phyloP scores from a whole-genome alignment of 2,888 invertebrate species.

The Drosophila atripex region DNA sequence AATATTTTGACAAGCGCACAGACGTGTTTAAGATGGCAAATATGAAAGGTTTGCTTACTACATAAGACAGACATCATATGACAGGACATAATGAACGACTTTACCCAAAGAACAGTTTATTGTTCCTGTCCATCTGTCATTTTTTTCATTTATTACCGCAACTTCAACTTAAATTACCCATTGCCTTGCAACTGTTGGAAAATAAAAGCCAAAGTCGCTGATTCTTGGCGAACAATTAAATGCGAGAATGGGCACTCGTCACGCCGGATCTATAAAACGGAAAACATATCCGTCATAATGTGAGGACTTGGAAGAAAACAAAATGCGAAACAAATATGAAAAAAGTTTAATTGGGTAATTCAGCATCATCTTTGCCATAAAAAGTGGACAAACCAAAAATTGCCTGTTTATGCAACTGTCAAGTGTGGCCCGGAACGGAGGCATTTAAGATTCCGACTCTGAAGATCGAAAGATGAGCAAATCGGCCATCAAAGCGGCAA shows the following conservation, averaged over 20 bases:
- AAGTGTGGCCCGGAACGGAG: constrained; percentile 56
- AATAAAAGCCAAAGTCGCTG: constrained; percentile 33
- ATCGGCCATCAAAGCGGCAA: constrained; percentile 58
- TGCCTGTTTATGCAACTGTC: constrained; percentile 59
- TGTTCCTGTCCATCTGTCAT: not conserved
- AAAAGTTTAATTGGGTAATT: constrained; percentile 75
- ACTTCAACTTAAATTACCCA: constrained; percentile 12
- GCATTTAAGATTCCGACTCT: constrained; percentile 21
- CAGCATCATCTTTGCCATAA: constrained; percentile 70
- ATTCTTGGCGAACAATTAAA: constrained; percentile 62
- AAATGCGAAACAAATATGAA: constrained; percentile 56
- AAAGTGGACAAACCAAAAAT: constrained; percentile 47
- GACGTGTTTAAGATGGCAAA: not conserved
- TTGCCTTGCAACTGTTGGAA: constrained; percentile 1
- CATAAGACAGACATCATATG: too few relatives aligned
- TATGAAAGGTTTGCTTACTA: not conserved
- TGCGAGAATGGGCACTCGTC: constrained; percentile 30
- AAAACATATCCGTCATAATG: constrained; percentile 47
- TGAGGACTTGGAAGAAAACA: constrained; percentile 58
- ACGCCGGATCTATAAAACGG: constrained; percentile 51
- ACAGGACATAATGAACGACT: too few relatives aligned
- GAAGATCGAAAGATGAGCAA: constrained; percentile 48
- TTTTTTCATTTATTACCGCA: constrained; percentile 12
- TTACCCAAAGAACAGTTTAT: not conserved
- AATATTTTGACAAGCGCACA: not conserved